These are phyloP conservation scores for Theristicus caerulescens DNA, from an alignment of 2,113 vertebrate species.

Conservation along the genomic window DNA sequence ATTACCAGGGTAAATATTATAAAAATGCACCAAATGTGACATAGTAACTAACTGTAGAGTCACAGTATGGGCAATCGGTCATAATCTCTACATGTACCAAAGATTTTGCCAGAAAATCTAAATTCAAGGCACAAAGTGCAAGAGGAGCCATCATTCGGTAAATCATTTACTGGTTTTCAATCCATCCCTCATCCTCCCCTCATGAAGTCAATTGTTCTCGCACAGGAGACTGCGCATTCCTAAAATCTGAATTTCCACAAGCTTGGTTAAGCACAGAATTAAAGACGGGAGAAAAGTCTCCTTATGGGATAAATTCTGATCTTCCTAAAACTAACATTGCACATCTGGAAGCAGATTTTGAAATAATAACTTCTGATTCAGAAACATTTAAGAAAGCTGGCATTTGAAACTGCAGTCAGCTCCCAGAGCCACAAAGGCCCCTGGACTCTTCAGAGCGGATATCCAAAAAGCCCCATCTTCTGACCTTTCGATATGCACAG, in stretches of 20 bases:
- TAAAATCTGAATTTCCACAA: background rate
- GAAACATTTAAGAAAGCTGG: background rate
- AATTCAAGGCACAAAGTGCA: slow-evolving; percentile 6
- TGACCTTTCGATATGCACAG: background rate
- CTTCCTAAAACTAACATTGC: background rate
- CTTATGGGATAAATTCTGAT: background rate
- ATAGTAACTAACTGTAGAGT: background rate
- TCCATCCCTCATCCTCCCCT: background rate
- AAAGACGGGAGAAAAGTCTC: background rate
- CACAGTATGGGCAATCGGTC: rapidly evolving
- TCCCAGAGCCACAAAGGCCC: background rate
- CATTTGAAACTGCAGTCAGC: background rate
- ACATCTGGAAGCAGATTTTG: background rate
- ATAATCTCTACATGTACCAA: background rate
- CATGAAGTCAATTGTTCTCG: background rate
- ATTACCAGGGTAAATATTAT: background rate
- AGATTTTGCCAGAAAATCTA: background rate
- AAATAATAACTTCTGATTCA: background rate
- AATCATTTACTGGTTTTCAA: background rate
- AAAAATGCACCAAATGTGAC: background rate
- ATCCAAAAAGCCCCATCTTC: background rate
- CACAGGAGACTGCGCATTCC: rapidly evolving
- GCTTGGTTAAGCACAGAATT: background rate
- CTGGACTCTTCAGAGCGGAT: background rate
- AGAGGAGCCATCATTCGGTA: background rate